phyloP scores from a whole-genome alignment of 2,888 invertebrate genomes.

The Zygogramma bicolorata region DNA sequence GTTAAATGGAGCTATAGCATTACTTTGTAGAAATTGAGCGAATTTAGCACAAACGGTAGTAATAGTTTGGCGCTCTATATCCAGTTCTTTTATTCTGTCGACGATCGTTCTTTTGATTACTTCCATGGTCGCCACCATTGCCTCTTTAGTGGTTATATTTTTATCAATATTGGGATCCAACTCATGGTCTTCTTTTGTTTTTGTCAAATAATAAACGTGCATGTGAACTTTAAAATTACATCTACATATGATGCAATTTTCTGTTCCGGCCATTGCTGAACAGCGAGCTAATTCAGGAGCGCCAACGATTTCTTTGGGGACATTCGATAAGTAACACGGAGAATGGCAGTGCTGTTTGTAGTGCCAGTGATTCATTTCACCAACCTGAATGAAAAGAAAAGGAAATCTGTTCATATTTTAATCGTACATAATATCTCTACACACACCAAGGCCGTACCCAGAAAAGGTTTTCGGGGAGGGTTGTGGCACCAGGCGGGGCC shows the following conservation, averaged over 20 bases:
- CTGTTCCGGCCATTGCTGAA: constrained; percentile 54
- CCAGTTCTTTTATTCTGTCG: constrained; percentile 46
- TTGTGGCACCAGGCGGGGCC: too few relatives aligned
- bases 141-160: constrained; percentile 53
- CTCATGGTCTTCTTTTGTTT: constrained; percentile 51
- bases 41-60: constrained; percentile 57
- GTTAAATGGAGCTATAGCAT: constrained; percentile 60
- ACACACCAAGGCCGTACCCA: too few relatives aligned
- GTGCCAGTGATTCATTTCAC: constrained; percentile 54
- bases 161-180: constrained; percentile 52
- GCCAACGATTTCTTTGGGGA: constrained; percentile 59
- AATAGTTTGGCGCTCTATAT: constrained; percentile 54
- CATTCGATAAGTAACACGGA: constrained; percentile 59
- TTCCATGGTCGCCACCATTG: constrained; percentile 42
- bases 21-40: constrained; percentile 59
- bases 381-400: constrained; percentile 47
- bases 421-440: too few relatives aligned
- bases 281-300: constrained; percentile 58
- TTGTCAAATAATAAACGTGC: constrained; percentile 61
- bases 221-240: constrained; percentile 60
- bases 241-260: constrained; percentile 53
- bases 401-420: too few relatives aligned
- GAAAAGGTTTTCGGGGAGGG: too few relatives aligned
- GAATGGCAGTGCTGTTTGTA: constrained; percentile 61
- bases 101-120: constrained; percentile 50